These are phyloP conservation scores for Poecile atricapillus DNA, from an alignment of 2,113 vertebrate species.

Conservation along the genomic window DNA sequence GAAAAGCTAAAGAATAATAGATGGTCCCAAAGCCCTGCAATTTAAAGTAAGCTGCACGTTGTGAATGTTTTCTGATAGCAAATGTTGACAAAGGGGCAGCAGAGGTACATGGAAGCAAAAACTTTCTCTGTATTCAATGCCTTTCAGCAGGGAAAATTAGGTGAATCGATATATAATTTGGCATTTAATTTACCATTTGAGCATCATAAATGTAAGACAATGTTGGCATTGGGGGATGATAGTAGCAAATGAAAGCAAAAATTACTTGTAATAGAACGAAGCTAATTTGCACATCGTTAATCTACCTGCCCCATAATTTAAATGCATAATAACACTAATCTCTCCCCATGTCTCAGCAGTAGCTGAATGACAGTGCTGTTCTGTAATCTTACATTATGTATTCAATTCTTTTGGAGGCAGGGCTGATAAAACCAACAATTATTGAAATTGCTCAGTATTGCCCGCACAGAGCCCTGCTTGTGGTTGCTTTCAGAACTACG, in stretches of 20 bases:
- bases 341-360: neutral
- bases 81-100: neutral
- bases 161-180: neutral
- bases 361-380: neutral
- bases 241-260: conserved; percentile 21
- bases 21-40: neutral
- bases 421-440: neutral
- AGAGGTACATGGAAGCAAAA: neutral
- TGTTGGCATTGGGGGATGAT: neutral
- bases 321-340: neutral
- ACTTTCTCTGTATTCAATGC: neutral
- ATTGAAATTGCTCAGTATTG: neutral
- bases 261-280: neutral
- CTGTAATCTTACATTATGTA: neutral
- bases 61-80: neutral
- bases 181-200: conserved; percentile 34
- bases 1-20: neutral
- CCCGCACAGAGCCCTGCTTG: neutral
- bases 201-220: neutral
- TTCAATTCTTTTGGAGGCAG: neutral
- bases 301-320: conserved; percentile 22
- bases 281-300: conserved; percentile 43
- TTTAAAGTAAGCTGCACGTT: neutral
- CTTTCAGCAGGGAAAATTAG: neutral
- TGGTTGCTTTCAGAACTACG: neutral